phyloP scores from a whole-genome alignment of 2,797 vertebrate species.

The Tamandua tetradactyla region DNA sequence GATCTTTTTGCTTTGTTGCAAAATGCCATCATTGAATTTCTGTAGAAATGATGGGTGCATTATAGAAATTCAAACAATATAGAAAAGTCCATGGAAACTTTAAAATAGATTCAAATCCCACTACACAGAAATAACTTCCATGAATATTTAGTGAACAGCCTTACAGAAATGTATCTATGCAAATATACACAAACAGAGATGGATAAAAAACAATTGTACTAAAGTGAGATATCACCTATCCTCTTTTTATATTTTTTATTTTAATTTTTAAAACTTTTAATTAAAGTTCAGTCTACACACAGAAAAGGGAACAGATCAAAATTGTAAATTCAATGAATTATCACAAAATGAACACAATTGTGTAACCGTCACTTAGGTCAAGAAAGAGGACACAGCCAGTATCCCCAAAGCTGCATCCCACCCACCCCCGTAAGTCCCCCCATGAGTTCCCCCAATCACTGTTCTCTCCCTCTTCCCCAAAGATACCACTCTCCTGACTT shows the following conservation, averaged over 20 bases:
- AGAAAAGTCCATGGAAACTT: neutral
- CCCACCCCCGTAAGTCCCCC: neutral
- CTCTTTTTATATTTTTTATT: neutral
- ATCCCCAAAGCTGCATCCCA: neutral
- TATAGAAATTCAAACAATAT: conserved; percentile 1
- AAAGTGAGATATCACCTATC: neutral
- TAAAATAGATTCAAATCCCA: neutral
- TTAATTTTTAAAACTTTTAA: neutral
- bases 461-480: neutral
- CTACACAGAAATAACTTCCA: neutral
- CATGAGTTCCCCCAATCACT: neutral
- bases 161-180: neutral
- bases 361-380: neutral
- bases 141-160: neutral
- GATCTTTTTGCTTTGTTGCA: neutral
- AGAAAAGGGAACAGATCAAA: neutral
- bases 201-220: neutral
- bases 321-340: neutral
- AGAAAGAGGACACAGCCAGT: neutral
- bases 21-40: neutral
- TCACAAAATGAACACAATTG: neutral
- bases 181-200: neutral
- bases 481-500: neutral
- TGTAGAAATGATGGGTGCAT: neutral
- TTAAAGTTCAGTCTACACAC: neutral